Evolutionary conservation across 2,888 invertebrate species (phyloP), one percentile per base, ranked within the genome.

Genomic region (Sphaerophoria rueppellii): DNA sequence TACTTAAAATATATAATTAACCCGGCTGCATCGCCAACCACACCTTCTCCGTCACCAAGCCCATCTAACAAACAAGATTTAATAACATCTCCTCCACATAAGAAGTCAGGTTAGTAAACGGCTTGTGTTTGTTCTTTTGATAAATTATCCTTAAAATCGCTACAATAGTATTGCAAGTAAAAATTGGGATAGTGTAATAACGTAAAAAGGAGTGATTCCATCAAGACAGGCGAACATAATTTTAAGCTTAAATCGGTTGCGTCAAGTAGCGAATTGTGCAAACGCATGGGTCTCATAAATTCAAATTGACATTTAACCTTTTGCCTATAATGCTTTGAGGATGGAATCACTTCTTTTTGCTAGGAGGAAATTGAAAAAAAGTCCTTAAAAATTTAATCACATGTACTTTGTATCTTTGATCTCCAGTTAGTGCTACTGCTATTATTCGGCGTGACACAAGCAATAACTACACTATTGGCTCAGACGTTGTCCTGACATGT

Each of bases 401-500:
- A 37, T 24, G 24, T 50, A 63, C 54, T 48, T 50, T n/a, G 4
- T 65, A 43, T 55, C 48, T 60, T 74, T 54, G 24, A 14, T 35
- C 7, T 48, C 67, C 65, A 90, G 89, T 89, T 43, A 87, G 88
- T 50, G 95, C 96, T 24, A 92, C 91, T 82, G 94, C 95, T 2
- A 94, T 94, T 75, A 93, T 97, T 80, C 92, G 93, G 0, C 90
- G 94, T 78, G 93, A 93, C 61, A 89, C 89, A 1, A 89, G 90
- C 46, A 90, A 91, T 52, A 90, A 83, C 24, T 94, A 95, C 90
- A 93, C 94, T 3, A 93, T 94, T 55, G 96, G 96, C 77, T 93
- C 94, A 40, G 95, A 95, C 88, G 93, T 97, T 87, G 93, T 93
- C 54, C 93, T 98, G 82, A 94, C 93, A 12, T 98, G 97, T 90